Percentiles rank a stretch among this genome's conserved stretches.
Evolutionary conservation across 1,140 invertebrate genomes (phyloP).

Genomic region (Drosophila teissieri): DNA sequence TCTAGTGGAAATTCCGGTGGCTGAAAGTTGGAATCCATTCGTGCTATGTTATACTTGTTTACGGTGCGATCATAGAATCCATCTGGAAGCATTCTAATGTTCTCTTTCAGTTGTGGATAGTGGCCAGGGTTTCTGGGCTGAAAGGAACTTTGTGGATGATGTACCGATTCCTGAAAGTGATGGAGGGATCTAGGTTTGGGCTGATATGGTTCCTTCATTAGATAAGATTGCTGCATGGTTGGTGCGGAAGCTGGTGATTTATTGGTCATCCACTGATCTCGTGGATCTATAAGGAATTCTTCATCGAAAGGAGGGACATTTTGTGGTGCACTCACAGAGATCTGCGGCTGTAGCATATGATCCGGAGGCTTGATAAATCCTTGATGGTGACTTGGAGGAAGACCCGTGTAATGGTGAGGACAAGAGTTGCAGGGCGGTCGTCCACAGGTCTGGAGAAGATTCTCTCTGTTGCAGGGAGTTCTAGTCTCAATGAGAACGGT

Average conservation of each 20-base stretch:
- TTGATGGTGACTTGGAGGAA: neutral
- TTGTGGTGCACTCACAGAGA: neutral
- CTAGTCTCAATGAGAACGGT: conserved; percentile 16
- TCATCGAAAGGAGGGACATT: neutral
- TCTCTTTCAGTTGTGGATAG: neutral
- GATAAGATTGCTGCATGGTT: neutral
- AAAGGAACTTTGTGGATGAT: neutral
- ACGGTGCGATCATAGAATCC: conserved; percentile 47
- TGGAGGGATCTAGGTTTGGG: neutral
- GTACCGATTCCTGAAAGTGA: neutral
- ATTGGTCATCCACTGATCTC: neutral
- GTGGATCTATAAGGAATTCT: conserved; percentile 2
- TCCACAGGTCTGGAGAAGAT: conserved; percentile 5
- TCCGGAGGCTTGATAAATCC: neutral
- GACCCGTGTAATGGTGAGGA: neutral
- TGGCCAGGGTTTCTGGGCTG: neutral
- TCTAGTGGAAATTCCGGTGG: neutral
- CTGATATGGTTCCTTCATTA: neutral
- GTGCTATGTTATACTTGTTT: conserved; percentile 39
- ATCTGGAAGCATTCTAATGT: neutral
- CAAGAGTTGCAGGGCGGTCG: conserved; percentile 5
- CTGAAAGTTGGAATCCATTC: conserved; percentile 31
- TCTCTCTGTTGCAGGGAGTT: conserved; percentile 17
- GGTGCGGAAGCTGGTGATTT: neutral
- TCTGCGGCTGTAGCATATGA: neutral